phyloP scores from a whole-genome alignment of 2,888 invertebrate genomes.

The Agrotis clavis region DNA sequence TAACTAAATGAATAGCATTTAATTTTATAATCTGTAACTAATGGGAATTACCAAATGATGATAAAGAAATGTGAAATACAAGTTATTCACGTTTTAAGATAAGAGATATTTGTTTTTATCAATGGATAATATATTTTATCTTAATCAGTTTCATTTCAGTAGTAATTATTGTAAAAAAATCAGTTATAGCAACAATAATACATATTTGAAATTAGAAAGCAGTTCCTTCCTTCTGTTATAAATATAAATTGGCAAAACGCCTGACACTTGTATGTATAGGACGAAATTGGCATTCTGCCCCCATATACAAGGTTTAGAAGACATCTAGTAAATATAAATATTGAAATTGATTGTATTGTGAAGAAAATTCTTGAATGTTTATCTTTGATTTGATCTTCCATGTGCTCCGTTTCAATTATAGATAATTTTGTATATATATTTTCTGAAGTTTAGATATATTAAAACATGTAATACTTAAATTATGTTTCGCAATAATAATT shows the following conservation, averaged over 20 bases:
- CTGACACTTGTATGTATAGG: slow-evolving; percentile 28
- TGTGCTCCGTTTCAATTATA: neutral
- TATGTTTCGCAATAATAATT: neutral
- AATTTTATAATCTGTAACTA: neutral
- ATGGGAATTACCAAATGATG: slow-evolving; percentile 11
- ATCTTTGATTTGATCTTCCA: neutral
- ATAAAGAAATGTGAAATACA: slow-evolving; percentile 7
- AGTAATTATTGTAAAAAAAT: neutral
- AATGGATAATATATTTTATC: slow-evolving; percentile 22
- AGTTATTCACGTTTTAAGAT: neutral
- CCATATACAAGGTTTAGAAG: slow-evolving; percentile 45
- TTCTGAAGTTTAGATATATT: neutral
- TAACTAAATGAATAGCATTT: too few species aligned
- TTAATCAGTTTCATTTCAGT: neutral
- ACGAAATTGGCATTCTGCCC: slow-evolving; percentile 73
- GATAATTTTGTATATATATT: neutral
- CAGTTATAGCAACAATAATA: slow-evolving; percentile 2
- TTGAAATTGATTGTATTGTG: slow-evolving; percentile 17
- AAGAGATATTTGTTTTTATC: slow-evolving; percentile 25
- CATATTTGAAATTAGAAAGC: slow-evolving; percentile 49
- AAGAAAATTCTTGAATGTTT: neutral
- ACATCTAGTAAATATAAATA: slow-evolving; percentile 51
- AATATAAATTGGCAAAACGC: slow-evolving; percentile 72
- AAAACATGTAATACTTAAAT: neutral
- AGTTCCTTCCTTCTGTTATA: slow-evolving; percentile 52